Evolutionary conservation across 2,888 invertebrate species (phyloP).

Genomic region (Pyrocoelia pectoralis): DNA sequence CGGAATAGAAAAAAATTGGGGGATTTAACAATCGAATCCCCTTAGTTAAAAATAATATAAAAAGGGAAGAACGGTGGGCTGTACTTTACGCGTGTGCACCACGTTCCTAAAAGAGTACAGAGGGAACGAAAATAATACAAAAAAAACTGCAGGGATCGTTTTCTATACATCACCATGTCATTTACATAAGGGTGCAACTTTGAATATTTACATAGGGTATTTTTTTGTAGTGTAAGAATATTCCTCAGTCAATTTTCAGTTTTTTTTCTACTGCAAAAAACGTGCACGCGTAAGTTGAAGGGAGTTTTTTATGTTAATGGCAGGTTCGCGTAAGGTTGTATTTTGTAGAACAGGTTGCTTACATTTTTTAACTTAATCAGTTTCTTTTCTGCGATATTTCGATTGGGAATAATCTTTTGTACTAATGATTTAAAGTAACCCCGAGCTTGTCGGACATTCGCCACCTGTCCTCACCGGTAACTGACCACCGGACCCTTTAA

Average conservation of each 20-base stretch:
- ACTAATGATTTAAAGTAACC: slow-evolving; percentile 23
- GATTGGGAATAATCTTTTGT: background rate
- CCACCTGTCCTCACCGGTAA: slow-evolving; percentile 20
- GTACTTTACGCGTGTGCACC: slow-evolving; percentile 44
- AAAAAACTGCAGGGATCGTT: slow-evolving; percentile 40
- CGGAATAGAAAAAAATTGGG: slow-evolving; percentile 38
- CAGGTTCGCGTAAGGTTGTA: background rate
- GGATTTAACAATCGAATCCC: slow-evolving; percentile 34
- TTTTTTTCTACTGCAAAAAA: background rate
- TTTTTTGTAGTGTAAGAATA: slow-evolving; percentile 16
- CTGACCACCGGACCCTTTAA: slow-evolving; percentile 8
- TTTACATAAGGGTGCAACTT: slow-evolving; percentile 37
- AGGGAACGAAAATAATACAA: slow-evolving; percentile 37
- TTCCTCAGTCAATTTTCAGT: slow-evolving; percentile 9
- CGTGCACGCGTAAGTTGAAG: background rate
- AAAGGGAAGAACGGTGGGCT: slow-evolving; percentile 43
- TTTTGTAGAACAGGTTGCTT: background rate
- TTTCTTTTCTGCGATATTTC: too few relatives aligned
- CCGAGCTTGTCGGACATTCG: slow-evolving; percentile 15
- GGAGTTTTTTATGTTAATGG: background rate
- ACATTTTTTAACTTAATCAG: background rate
- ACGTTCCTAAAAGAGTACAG: slow-evolving; percentile 40
- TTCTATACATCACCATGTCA: slow-evolving; percentile 37
- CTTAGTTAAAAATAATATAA: slow-evolving; percentile 45
- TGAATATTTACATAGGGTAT: slow-evolving; percentile 26